These are phyloP conservation scores for Venturia canescens DNA, from an alignment of 1,140 invertebrate genomes.

Conservation along the genomic window DNA sequence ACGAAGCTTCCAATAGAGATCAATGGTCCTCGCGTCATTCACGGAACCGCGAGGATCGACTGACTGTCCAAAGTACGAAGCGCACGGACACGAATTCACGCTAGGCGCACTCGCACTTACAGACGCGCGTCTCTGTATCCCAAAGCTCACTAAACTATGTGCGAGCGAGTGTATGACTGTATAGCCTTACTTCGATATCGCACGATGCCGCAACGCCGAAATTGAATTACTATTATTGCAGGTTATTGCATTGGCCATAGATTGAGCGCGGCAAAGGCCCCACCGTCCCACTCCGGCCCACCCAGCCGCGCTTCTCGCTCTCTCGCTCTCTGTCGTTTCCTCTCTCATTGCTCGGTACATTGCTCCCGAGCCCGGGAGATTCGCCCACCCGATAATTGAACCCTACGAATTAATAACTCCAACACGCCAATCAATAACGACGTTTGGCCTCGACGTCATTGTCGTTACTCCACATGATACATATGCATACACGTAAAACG, in stretches of 20 bases:
- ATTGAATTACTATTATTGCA: slow-evolving; percentile 69
- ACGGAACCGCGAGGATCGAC: background rate
- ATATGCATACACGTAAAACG: slow-evolving; percentile 28
- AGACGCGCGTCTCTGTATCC: slow-evolving; percentile 15
- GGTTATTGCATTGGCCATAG: slow-evolving; percentile 66
- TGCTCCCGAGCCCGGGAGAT: slow-evolving; percentile 48
- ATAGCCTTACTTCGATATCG: slow-evolving; percentile 51
- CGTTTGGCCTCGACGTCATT: slow-evolving; percentile 45
- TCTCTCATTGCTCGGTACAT: slow-evolving; percentile 7
- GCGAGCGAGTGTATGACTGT: background rate
- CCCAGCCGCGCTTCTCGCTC: background rate
- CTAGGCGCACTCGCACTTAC: background rate
- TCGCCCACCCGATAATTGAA: slow-evolving; percentile 69
- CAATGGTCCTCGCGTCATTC: slow-evolving; percentile 11
- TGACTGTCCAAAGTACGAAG: background rate
- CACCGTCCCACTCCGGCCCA: background rate
- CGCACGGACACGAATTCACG: background rate
- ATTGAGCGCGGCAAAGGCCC: slow-evolving; percentile 49
- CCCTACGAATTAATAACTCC: slow-evolving; percentile 73
- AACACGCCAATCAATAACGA: slow-evolving; percentile 72
- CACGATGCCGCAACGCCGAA: slow-evolving; percentile 52
- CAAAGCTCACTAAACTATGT: slow-evolving; percentile 37
- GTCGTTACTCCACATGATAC: slow-evolving; percentile 34
- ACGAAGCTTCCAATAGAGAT: slow-evolving; percentile 34
- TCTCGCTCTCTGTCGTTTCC: slow-evolving; percentile 1